phyloP scores from a whole-genome alignment of 2,888 invertebrate species.

The Buathra laborator region DNA sequence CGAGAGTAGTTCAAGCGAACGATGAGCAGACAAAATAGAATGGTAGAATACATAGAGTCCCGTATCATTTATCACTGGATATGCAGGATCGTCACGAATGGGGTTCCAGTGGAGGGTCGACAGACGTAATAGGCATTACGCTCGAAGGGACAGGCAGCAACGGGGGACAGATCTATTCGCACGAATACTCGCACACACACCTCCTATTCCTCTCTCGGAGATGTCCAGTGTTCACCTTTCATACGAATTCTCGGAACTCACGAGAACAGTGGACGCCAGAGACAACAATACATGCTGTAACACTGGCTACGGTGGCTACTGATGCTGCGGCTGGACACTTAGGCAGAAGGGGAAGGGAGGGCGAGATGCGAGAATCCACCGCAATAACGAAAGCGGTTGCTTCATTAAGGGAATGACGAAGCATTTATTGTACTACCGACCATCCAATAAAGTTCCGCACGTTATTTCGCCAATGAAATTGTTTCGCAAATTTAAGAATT shows the following conservation, averaged over 20 bases:
- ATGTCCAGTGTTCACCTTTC: slow-evolving; percentile 52
- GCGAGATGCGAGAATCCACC: no score
- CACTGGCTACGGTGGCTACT: background rate
- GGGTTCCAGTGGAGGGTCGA: slow-evolving; percentile 69
- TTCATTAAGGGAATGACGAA: no score
- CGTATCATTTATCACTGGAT: slow-evolving; percentile 77
- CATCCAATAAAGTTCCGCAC: no score
- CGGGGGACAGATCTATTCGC: slow-evolving; percentile 62
- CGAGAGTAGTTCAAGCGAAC: slow-evolving; percentile 24
- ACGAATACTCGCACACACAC: slow-evolving; percentile 27
- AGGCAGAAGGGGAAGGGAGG: background rate
- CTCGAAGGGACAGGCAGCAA: slow-evolving; percentile 69
- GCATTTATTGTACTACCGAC: no score
- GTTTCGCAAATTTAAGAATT: no score
- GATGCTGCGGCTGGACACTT: slow-evolving; percentile 33
- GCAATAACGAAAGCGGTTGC: no score
- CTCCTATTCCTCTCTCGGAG: slow-evolving; percentile 7
- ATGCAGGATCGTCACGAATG: slow-evolving; percentile 72
- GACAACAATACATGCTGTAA: slow-evolving; percentile 51
- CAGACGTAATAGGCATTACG: slow-evolving; percentile 75
- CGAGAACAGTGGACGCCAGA: slow-evolving; percentile 41
- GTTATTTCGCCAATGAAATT: no score
- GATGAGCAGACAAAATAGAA: slow-evolving; percentile 54
- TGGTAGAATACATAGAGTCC: slow-evolving; percentile 52
- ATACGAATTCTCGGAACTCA: slow-evolving; percentile 51